phyloP scores from a whole-genome alignment of 2,888 invertebrate species.

The Ametastegia equiseti region DNA sequence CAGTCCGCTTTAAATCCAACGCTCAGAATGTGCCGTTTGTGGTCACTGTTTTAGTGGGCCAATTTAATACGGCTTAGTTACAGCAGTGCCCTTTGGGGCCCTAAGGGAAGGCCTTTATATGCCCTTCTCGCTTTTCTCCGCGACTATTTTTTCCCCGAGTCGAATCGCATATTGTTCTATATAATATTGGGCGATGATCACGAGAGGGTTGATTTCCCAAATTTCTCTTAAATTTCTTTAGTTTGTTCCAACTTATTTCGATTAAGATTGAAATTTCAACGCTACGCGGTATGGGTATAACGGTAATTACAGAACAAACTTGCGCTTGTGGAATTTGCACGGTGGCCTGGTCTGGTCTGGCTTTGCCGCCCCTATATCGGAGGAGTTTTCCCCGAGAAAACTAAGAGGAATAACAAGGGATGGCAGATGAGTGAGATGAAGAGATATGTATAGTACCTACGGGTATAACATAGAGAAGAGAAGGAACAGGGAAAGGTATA shows the following conservation, averaged over 20 bases:
- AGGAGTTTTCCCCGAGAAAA: constrained; percentile 19
- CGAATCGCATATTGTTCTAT: too few relatives aligned
- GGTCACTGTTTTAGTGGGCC: constrained; percentile 23
- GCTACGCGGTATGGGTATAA: not conserved
- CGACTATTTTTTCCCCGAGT: not conserved
- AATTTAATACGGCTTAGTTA: constrained; percentile 36
- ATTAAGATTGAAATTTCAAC: constrained; percentile 8
- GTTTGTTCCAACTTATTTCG: too few relatives aligned
- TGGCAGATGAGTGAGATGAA: constrained; percentile 1
- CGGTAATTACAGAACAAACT: constrained; percentile 38
- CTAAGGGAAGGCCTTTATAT: not conserved
- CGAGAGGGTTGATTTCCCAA: not conserved
- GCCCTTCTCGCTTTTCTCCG: not conserved
- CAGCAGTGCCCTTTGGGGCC: constrained; percentile 29
- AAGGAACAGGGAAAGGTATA: not conserved
- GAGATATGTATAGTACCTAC: too few relatives aligned
- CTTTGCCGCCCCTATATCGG: constrained; percentile 2
- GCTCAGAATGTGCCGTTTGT: constrained; percentile 13
- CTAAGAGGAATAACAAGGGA: constrained; percentile 19
- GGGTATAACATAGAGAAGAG: constrained; percentile 24
- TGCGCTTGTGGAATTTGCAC: constrained; percentile 16
- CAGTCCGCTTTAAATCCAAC: constrained; percentile 17
- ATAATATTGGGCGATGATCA: not conserved
- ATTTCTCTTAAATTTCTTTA: not conserved
- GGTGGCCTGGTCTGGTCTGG: not conserved